phyloP scores from a whole-genome alignment of 2,113 vertebrate genomes.

The Hippolais icterina region DNA sequence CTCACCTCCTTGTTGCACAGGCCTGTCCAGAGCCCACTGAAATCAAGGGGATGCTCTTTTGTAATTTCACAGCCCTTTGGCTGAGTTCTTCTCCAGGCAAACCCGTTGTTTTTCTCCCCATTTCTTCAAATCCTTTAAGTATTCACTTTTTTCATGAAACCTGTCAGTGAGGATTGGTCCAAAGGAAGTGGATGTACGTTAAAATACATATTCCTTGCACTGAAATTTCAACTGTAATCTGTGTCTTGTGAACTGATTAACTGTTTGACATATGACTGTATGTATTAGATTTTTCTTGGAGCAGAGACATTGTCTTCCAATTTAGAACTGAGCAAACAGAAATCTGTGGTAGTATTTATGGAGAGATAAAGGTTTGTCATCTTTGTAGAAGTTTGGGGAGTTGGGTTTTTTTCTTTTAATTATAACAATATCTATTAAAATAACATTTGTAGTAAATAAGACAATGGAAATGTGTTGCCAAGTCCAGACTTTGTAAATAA shows the following conservation, averaged over 20 bases:
- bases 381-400: neutral
- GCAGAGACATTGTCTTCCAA: neutral
- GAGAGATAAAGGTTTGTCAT: neutral
- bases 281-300: neutral
- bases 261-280: neutral
- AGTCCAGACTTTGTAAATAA: neutral
- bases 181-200: neutral
- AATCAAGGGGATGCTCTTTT: neutral
- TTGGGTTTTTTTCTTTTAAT: neutral
- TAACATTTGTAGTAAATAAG: neutral
- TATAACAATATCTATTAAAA: neutral
- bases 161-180: neutral
- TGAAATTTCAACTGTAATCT: neutral
- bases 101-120: neutral
- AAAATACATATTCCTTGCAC: neutral
- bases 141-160: neutral
- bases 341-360: neutral
- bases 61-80: neutral
- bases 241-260: neutral
- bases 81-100: neutral
- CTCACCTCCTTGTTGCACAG: neutral
- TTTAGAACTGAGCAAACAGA: neutral
- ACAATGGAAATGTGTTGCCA: neutral
- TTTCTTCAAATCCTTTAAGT: neutral
- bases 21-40: neutral